Evolutionary conservation across 1,140 invertebrate species (phyloP).

Genomic region (Polypedilum vanderplanki): DNA sequence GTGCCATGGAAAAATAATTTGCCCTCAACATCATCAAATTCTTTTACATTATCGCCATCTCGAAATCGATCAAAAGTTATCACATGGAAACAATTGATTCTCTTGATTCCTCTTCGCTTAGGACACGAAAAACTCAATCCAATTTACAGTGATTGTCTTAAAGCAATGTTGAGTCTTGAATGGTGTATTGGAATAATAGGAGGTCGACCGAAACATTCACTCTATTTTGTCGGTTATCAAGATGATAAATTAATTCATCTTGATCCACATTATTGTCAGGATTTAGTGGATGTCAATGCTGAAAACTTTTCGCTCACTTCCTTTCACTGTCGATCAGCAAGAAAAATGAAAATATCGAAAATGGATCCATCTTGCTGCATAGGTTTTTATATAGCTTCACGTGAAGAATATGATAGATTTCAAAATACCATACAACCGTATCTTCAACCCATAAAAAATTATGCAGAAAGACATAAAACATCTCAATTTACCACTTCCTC

Average conservation of each 20-base stretch:
- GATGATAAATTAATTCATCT: conserved; percentile 84
- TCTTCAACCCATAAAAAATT: conserved; percentile 51
- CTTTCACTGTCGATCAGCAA: conserved; percentile 81
- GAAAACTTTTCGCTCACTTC: conserved; percentile 63
- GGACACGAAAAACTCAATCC: conserved; percentile 78
- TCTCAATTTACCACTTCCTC: conserved; percentile 36
- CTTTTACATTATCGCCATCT: conserved; percentile 32
- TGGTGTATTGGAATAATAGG: conserved; percentile 86
- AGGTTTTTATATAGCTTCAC: conserved; percentile 77
- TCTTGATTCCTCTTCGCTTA: conserved; percentile 77
- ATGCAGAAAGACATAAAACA: conserved; percentile 32
- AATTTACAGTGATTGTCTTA: conserved; percentile 74
- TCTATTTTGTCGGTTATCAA: conserved; percentile 89
- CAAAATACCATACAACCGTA: conserved; percentile 59
- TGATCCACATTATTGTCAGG: conserved; percentile 90
- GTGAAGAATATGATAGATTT: conserved; percentile 71
- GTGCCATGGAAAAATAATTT: conserved; percentile 39
- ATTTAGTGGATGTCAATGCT: conserved; percentile 74
- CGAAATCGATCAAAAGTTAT: conserved; percentile 36
- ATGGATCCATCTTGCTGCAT: conserved; percentile 92
- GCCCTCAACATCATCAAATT: background rate
- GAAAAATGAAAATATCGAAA: conserved; percentile 76
- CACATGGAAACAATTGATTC: conserved; percentile 68
- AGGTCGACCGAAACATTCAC: conserved; percentile 80
- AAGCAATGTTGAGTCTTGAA: conserved; percentile 68